Conservation (phyloP, 2,113 vertebrate genomes). For the Polypterus senegalus region DNA sequence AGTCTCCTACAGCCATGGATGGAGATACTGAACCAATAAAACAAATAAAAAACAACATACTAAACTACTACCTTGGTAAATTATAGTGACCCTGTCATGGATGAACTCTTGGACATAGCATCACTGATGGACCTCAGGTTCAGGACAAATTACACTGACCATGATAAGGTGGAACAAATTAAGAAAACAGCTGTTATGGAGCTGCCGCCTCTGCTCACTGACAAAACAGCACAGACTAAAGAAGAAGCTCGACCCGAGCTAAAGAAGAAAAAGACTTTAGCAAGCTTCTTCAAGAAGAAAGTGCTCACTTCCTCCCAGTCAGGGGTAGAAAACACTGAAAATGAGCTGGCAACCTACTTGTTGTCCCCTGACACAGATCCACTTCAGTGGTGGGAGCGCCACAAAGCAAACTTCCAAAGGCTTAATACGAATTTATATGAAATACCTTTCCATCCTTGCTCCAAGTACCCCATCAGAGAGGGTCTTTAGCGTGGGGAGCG, state of each 20-base stretch:
- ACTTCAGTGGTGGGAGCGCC: constrained; percentile 17
- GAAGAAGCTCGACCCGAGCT: not conserved
- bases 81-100: constrained; percentile 13
- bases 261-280: constrained; percentile 12
- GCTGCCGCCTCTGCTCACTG: constrained; percentile 5
- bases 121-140: constrained; percentile 14
- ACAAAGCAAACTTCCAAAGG: constrained; percentile 6
- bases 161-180: constrained; percentile 13
- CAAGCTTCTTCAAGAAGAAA: constrained; percentile 9
- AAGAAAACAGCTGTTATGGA: constrained; percentile 15
- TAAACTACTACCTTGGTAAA: constrained; percentile 11
- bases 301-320: not conserved
- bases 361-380: constrained; percentile 11
- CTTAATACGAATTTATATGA: constrained; percentile 13
- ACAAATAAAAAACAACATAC: constrained; percentile 16
- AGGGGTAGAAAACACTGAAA: not conserved
- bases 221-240: constrained; percentile 7
- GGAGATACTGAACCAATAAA: constrained; percentile 1
- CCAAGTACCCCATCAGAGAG: too few species aligned
- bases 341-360: not conserved
- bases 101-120: constrained; percentile 18
- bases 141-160: constrained; percentile 10
- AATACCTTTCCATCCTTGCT: not conserved
- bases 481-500: too few species aligned
- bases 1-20: too few species aligned